These are phyloP conservation scores for Megamerina dolium DNA, from an alignment of 2,888 invertebrate genomes.

Conservation along the genomic window DNA sequence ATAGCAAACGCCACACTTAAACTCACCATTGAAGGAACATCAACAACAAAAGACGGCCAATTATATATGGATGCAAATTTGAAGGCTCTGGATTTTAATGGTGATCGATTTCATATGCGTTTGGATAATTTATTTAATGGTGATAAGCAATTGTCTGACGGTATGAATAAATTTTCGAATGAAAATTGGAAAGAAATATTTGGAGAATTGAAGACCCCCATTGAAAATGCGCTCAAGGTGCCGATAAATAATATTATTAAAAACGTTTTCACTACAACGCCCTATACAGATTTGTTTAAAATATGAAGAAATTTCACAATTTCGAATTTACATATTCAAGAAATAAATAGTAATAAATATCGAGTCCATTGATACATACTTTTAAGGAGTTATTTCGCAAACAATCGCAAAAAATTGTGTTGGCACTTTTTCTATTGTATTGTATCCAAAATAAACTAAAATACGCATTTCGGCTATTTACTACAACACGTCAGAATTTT, in stretches of 20 bases:
- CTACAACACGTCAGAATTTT: too few species aligned
- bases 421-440: too few species aligned
- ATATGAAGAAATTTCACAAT: background rate
- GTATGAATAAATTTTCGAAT: conserved; percentile 50
- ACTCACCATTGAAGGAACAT: too few species aligned
- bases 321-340: background rate
- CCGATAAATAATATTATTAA: conserved; percentile 20
- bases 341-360: too few species aligned
- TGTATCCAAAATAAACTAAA: too few species aligned
- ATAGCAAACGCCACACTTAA: too few species aligned
- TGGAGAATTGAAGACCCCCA: conserved; percentile 2
- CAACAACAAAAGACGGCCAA: conserved; percentile 15
- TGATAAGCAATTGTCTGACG: conserved; percentile 47
- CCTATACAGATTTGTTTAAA: conserved; percentile 5
- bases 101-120: conserved; percentile 23
- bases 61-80: conserved; percentile 19
- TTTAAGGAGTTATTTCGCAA: too few species aligned
- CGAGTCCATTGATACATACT: too few species aligned
- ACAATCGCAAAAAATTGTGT: too few species aligned
- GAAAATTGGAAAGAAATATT: conserved; percentile 46
- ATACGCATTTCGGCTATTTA: too few species aligned
- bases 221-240: background rate
- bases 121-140: conserved; percentile 48
- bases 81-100: conserved; percentile 8
- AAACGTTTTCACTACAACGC: conserved; percentile 35